Conservation (phyloP, 2,797 vertebrate species). For the Leptoclinus maculatus region DNA sequence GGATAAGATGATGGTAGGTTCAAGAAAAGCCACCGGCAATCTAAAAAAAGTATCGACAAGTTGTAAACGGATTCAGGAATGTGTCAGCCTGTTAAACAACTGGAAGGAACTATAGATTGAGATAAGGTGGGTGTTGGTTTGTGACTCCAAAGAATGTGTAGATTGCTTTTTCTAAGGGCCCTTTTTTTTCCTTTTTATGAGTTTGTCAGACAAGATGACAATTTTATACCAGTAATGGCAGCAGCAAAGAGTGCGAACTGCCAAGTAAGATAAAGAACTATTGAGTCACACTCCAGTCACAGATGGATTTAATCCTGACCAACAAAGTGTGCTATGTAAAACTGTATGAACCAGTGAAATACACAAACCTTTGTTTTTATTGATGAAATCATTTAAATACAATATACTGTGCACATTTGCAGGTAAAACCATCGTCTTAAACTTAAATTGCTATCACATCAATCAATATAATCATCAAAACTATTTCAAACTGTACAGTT, state of each 20-base stretch:
- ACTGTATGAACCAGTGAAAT: background rate
- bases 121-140: no score
- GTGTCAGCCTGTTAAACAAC: background rate
- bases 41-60: background rate
- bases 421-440: background rate
- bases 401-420: background rate
- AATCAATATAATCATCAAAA: background rate
- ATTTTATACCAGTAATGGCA: no score
- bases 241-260: no score
- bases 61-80: no score
- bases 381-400: constrained; percentile 11
- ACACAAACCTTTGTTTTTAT: background rate
- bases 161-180: background rate
- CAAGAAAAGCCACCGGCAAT: no score
- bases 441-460: background rate
- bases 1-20: no score
- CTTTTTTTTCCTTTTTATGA: no score
- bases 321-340: background rate
- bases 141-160: background rate
- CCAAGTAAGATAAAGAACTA: no score
- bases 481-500: constrained; percentile 12
- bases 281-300: no score
- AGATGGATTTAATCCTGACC: no score
- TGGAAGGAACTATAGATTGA: background rate
- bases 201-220: no score